These are phyloP conservation scores for Leptodirus hochenwartii DNA, from an alignment of 2,888 invertebrate genomes.

Conservation along the genomic window DNA sequence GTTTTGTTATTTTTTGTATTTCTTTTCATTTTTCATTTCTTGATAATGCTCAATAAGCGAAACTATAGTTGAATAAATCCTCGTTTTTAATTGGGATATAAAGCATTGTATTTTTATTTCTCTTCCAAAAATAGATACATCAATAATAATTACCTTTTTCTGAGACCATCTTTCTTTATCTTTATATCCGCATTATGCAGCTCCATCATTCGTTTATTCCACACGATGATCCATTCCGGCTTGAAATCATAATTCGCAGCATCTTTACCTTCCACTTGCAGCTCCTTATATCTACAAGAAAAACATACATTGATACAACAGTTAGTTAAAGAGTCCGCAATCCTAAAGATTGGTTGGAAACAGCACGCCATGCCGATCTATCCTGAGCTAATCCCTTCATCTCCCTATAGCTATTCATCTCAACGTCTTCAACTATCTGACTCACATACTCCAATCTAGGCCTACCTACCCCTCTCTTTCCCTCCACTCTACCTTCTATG, in stretches of 20 bases:
- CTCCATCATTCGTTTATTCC: slow-evolving; percentile 69
- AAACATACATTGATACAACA: background rate
- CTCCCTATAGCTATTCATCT: too few relatives aligned
- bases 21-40: background rate
- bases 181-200: slow-evolving; percentile 52
- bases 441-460: too few relatives aligned
- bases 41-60: background rate
- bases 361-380: too few relatives aligned
- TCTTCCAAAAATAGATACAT: slow-evolving; percentile 3
- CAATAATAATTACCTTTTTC: slow-evolving; percentile 28
- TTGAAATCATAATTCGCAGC: slow-evolving; percentile 69
- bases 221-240: slow-evolving; percentile 74
- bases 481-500: too few relatives aligned
- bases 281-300: slow-evolving; percentile 47
- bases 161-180: slow-evolving; percentile 46
- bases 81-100: background rate
- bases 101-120: background rate
- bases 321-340: too few relatives aligned
- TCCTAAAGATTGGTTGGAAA: too few relatives aligned
- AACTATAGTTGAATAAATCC: too few relatives aligned
- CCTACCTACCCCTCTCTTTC: too few relatives aligned
- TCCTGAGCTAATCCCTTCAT: too few relatives aligned
- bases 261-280: slow-evolving; percentile 57
- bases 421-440: too few relatives aligned
- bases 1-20: background rate